phyloP scores from a whole-genome alignment of 2,797 vertebrate genomes.

The Arrhamphus sclerolepis region DNA sequence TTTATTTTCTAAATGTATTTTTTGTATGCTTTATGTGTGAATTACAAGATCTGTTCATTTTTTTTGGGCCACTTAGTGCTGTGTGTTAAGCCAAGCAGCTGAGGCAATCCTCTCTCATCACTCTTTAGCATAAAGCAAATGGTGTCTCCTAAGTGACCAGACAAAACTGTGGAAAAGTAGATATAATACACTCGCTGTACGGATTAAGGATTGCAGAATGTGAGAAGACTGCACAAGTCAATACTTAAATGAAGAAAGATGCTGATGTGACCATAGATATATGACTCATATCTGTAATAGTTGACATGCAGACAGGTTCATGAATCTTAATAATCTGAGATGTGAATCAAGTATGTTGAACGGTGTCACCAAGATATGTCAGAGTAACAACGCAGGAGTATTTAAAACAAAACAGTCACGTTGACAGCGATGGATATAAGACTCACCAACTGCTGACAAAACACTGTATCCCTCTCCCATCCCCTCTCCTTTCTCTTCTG shows the following conservation, averaged over 20 bases:
- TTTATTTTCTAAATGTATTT: no score
- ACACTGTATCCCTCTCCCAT: conserved; percentile 31
- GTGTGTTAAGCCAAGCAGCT: conserved; percentile 6
- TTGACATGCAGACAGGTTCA: conserved; percentile 72
- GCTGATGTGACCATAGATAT: conserved; percentile 76
- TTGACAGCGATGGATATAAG: conserved; percentile 50
- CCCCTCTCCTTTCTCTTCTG: conserved; percentile 59
- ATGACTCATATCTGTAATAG: conserved; percentile 73
- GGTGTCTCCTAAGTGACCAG: conserved; percentile 51
- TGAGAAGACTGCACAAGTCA: conserved; percentile 69
- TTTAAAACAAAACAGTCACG: conserved; percentile 58
- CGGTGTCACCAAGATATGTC: conserved; percentile 55
- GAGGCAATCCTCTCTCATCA: conserved; percentile 45
- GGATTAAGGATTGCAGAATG: conserved; percentile 66
- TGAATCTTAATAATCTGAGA: conserved; percentile 79
- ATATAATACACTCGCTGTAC: conserved; percentile 56
- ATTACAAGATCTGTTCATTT: no score
- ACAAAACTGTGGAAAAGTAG: conserved; percentile 67
- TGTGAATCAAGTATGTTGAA: conserved; percentile 59
- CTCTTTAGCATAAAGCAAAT: conserved; percentile 53
- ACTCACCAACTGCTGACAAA: conserved; percentile 59
- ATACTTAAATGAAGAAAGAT: conserved; percentile 80
- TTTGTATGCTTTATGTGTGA: neutral
- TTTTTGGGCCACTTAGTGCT: conserved; percentile 9
- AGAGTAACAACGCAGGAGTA: conserved; percentile 55